Percentiles rank a stretch among this genome's conserved stretches.
These are phyloP conservation scores for Lanistes nyassanus DNA, from an alignment of 1,140 invertebrate genomes.

Conservation along the genomic window DNA sequence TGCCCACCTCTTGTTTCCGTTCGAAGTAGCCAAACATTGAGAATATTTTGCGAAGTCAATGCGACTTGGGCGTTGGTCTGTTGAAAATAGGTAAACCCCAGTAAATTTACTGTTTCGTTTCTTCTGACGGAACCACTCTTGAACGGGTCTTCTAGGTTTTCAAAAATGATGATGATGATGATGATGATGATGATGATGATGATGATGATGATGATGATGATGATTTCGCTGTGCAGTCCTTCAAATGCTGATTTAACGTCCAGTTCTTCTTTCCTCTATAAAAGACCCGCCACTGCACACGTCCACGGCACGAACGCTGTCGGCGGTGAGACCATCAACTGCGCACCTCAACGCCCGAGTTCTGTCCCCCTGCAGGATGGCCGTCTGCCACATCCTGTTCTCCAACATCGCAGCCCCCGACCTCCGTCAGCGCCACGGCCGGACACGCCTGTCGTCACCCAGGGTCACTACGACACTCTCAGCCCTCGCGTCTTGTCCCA, in stretches of 20 bases:
- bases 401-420: background rate
- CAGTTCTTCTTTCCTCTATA: no score
- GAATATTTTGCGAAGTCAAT: background rate
- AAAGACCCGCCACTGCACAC: slow-evolving; percentile 1
- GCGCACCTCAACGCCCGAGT: background rate
- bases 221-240: background rate
- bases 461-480: slow-evolving; percentile 47
- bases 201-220: slow-evolving; percentile 11
- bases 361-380: background rate
- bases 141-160: background rate
- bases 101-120: slow-evolving; percentile 2
- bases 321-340: no score
- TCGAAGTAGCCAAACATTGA: slow-evolving; percentile 33
- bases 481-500: slow-evolving; percentile 41
- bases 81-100: background rate
- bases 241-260: background rate
- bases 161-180: no score
- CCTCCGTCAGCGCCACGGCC: slow-evolving; percentile 17
- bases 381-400: background rate
- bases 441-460: slow-evolving; percentile 42
- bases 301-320: background rate
- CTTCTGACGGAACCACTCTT: background rate
- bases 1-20: no score
- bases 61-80: background rate
- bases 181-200: no score